Base-by-base conservation (phyloP, 2,888 invertebrate genomes). In the Gerris lacustris region DNA sequence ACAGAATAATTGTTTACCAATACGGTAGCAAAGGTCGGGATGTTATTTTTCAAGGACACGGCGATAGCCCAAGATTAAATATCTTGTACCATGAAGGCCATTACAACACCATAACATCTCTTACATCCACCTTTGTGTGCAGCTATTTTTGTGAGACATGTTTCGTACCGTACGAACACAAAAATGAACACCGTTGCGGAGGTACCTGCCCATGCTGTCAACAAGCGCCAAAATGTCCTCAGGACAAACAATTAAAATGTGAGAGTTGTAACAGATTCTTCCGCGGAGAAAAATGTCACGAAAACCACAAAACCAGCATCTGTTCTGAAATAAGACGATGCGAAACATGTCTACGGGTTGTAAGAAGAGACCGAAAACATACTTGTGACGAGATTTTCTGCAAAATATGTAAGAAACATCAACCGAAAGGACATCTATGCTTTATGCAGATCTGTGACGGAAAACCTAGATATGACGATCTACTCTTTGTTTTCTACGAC, bases 1-100 rank as follows among this genome's bases (percentile, higher is more conserved):
- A 2, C 11, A 68, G 67, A 64, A 63, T 71, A 5, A 45, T 47
- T 2, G 68, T 71, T 31, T 68, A 68, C 9, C 44, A 70, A 55
- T 70, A 70, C 17, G 63, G 63, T 45, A 6, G 44, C 4, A 63
- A 45, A 67, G 70, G 70, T n/a, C 44, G 71, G 7, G 15, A 55
- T 1, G 55, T 55, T 15, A 55, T 55, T 11, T 55, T 55, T 55
- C 9, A 55, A 55, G 55, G 55, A 11, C 31, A 31, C 31, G 31
- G 31, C 4, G 31, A 31, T 4, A 4, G 31, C 31, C 55, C 55
- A 11, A 4, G 15, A 9, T 2, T 15, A 55, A 55, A 55, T 55
- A 11, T 55, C 1, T 55, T 55, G 15, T 15, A 55, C 15, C 15
- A 9, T 5, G 55, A 55, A 5, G 11, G 15, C 15, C 55, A 55